A percentile compares a stretch with the other conserved stretches of the same genome.
Conservation (phyloP, 1,140 invertebrate genomes). For the Ephestia elutella region DNA sequence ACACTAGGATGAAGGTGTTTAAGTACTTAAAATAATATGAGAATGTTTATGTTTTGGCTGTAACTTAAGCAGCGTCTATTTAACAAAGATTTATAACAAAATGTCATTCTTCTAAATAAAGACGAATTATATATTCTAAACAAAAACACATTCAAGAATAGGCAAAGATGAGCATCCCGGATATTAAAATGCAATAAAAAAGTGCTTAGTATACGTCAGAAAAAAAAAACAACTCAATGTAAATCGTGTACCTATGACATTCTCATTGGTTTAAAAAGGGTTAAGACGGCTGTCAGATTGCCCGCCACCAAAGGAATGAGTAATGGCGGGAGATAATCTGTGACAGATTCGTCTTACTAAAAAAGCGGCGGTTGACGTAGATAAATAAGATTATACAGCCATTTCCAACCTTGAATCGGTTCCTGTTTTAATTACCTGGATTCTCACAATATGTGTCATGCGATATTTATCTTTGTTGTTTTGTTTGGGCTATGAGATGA, state of each 20-base stretch:
- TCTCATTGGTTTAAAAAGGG: constrained; percentile 71
- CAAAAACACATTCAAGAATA: no score
- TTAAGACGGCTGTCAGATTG: constrained; percentile 68
- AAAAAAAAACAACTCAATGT: constrained; percentile 47
- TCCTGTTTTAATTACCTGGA: constrained; percentile 67
- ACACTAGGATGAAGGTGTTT: not conserved
- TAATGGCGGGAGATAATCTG: constrained; percentile 66
- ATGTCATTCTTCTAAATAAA: not conserved
- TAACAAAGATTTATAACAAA: no score
- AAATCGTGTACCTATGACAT: constrained; percentile 59
- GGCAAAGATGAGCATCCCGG: constrained; percentile 7
- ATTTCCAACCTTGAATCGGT: constrained; percentile 58
- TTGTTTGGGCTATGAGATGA: not conserved
- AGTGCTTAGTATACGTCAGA: constrained; percentile 30
- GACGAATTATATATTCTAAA: not conserved
- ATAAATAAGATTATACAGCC: constrained; percentile 68
- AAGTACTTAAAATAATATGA: no score
- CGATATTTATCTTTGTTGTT: constrained; percentile 32
- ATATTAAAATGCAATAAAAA: constrained; percentile 47
- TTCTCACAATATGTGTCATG: constrained; percentile 63
- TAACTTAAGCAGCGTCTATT: no score
- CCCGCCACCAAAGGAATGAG: constrained; percentile 63
- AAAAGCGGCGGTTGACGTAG: constrained; percentile 65
- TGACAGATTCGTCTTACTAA: constrained; percentile 70
- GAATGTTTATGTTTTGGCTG: no score